These are phyloP conservation scores for Magallana angulata DNA, from an alignment of 1,140 invertebrate species.

Conservation along the genomic window DNA sequence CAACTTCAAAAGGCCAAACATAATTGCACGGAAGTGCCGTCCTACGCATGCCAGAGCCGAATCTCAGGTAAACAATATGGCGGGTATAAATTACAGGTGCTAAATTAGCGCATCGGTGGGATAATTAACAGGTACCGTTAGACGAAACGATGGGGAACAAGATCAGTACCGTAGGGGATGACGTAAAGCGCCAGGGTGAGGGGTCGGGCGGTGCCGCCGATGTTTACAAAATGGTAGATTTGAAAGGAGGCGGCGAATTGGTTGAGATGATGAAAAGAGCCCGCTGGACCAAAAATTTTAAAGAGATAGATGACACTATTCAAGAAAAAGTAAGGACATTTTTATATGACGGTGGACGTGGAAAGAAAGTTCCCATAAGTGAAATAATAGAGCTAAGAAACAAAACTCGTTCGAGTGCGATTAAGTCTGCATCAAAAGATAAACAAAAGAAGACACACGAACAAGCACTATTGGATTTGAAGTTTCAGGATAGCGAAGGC, in stretches of 20 bases:
- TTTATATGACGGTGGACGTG: conserved; percentile 95
- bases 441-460: conserved; percentile 69
- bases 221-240: conserved; percentile 76
- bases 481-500: conserved; percentile 64
- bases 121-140: background rate
- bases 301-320: conserved; percentile 73
- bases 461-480: conserved; percentile 70
- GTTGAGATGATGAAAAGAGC: conserved; percentile 94
- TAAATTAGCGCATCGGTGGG: background rate
- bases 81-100: conserved; percentile 25
- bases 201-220: conserved; percentile 58
- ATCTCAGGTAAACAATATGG: conserved; percentile 54
- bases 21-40: conserved; percentile 5
- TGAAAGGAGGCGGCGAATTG: conserved; percentile 90
- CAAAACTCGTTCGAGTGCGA: conserved; percentile 77
- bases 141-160: conserved; percentile 69
- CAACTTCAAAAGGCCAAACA: conserved; percentile 26
- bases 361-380: conserved; percentile 91
- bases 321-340: conserved; percentile 94
- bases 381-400: conserved; percentile 93
- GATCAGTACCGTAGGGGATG: conserved; percentile 68
- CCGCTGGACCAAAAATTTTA: conserved; percentile 82
- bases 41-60: conserved; percentile 47
- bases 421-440: conserved; percentile 65
- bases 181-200: conserved; percentile 76